Base-by-base conservation (phyloP, 2,888 invertebrate genomes). In the Caenorhabditis zanzibari region DNA sequence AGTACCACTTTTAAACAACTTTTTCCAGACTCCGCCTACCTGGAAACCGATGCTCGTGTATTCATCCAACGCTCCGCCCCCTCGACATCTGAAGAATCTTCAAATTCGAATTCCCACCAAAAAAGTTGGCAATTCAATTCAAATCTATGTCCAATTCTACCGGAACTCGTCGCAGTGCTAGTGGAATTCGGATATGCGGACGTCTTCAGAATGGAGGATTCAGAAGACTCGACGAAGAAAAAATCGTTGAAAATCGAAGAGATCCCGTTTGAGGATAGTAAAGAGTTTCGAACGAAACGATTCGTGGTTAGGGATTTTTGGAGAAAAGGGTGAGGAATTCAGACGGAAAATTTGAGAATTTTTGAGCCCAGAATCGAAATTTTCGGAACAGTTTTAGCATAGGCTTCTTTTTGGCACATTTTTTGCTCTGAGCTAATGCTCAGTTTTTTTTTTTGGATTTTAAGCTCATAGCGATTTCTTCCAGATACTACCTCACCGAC, bases 221-320 rank as follows among this genome's bases (percentile, higher is more conserved):
- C 35, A 52, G 66, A 49, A 24, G 32, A 52, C 66, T 44, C 24
- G 6, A 10, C 7, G 6, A 38, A 58, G 47, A 79, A 54, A 16
- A 44, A n/a, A 35, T 0, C 24, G 24, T 7, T 81, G 19, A 52
- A 52, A 10, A 6, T 64, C 10, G 19, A 74, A 10, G 54, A 54
- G 16, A 64, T 83, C 22, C 71, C 71, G 16, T 71, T 83, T 49
- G 38, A 24, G 22, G 54, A 83, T 59, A 22, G 61, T 0, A 26
- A n/a, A 6, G 56, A 79, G 19, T 83, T 77, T 24, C 66, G 75
- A 16, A 72, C 71, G n/a, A 68, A 59, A 63, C 63, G 83, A 64
- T 28, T 83, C 9, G 69, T 63, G 14, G 79, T 72, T 19, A 56
- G 83, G n/a, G 83, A 83, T 59, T 79, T 83, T 54, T 83, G 83